These are phyloP conservation scores for Acomys russatus DNA, from an alignment of 2,797 vertebrate species.

Conservation along the genomic window DNA sequence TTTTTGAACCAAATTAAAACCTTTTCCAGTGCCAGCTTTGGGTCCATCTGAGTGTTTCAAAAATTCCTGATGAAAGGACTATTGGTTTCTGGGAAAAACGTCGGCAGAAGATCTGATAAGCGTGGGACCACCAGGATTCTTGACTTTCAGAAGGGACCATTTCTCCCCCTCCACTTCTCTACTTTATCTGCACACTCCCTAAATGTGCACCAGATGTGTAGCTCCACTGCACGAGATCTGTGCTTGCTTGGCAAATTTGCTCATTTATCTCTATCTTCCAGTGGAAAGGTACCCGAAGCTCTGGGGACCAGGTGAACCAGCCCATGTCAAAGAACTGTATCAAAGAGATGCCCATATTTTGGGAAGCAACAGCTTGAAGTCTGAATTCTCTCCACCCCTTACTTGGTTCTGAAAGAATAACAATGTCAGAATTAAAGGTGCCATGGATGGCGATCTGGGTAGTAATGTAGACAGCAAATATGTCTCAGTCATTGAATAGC, in stretches of 20 bases:
- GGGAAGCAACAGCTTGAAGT: not conserved
- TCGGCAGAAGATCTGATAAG: conserved; percentile 25
- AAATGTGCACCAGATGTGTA: conserved; percentile 45
- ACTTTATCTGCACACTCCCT: not conserved
- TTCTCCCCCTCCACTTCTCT: not conserved
- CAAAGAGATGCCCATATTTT: not conserved
- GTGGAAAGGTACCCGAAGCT: not conserved
- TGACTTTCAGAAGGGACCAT: not conserved
- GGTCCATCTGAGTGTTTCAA: conserved; percentile 8
- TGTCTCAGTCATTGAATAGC: not conserved
- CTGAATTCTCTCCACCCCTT: not conserved
- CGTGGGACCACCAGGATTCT: accelerated
- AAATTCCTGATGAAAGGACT: conserved; percentile 34
- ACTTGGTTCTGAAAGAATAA: conserved; percentile 20
- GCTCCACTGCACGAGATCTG: not conserved
- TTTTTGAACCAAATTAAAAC: conserved; percentile 64
- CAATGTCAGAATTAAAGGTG: not conserved
- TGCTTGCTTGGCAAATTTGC: not conserved
- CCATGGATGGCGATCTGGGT: not conserved
- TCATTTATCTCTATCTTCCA: conserved; percentile 17
- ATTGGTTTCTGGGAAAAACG: conserved; percentile 59
- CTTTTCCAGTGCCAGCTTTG: conserved; percentile 36
- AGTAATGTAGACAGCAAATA: not conserved
- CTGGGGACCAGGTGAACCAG: not conserved
- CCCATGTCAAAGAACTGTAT: not conserved